A percentile compares a stretch with the other conserved stretches of the same genome.
These are phyloP conservation scores for Heliothis virescens DNA, from an alignment of 1,140 invertebrate genomes.

Conservation along the genomic window DNA sequence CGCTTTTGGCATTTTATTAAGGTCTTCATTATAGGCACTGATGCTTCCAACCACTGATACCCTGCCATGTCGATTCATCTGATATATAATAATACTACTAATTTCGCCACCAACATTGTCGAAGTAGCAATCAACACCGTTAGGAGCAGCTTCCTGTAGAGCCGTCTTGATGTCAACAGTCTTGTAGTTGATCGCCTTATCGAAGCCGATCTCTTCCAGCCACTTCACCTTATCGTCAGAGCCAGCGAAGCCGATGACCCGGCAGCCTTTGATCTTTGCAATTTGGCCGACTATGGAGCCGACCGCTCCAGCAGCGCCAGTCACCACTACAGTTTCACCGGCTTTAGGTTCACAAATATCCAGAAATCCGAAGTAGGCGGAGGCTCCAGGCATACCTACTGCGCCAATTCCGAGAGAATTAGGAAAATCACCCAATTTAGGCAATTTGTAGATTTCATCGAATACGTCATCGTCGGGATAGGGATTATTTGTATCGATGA, in stretches of 20 bases:
- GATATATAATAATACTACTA: constrained; percentile 86
- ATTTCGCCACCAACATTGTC: constrained; percentile 89
- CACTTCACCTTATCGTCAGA: too few species aligned
- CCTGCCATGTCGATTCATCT: constrained; percentile 87
- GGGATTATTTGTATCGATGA: constrained; percentile 13
- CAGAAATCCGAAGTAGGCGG: constrained; percentile 91
- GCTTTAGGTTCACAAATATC: constrained; percentile 89
- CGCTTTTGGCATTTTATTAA: constrained; percentile 61
- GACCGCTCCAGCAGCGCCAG: constrained; percentile 89
- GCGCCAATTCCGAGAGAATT: constrained; percentile 58
- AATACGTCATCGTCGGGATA: not conserved
- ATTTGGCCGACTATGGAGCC: constrained; percentile 92
- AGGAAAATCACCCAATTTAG: constrained; percentile 55
- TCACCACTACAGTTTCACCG: constrained; percentile 90
- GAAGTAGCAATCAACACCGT: constrained; percentile 89
- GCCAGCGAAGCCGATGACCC: too few species aligned
- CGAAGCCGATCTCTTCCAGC: too few species aligned
- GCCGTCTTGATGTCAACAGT: constrained; percentile 84
- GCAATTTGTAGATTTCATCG: constrained; percentile 55
- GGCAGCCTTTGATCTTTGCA: too few species aligned
- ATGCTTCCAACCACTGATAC: constrained; percentile 88
- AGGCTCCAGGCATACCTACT: constrained; percentile 78
- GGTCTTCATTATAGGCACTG: constrained; percentile 81
- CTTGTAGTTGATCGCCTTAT: constrained; percentile 91
- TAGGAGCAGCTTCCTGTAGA: constrained; percentile 87